Evolutionary conservation across 2,113 vertebrate genomes (phyloP).

Genomic region (Triplophysa rosa): DNA sequence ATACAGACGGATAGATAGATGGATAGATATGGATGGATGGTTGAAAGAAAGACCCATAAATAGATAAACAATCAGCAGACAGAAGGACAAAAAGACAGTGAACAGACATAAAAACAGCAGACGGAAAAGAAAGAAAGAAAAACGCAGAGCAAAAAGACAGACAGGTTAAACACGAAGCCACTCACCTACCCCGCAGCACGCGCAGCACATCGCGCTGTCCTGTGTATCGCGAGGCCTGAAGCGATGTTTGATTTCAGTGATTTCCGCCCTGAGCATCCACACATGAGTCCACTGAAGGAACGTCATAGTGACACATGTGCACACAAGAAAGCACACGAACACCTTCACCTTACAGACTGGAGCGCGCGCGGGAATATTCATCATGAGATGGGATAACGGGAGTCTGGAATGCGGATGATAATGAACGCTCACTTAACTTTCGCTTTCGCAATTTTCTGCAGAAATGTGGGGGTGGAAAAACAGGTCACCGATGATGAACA

Average conservation of each 20-base stretch:
- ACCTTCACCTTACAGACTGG: background rate
- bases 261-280: conserved; percentile 41
- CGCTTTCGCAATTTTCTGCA: conserved; percentile 21
- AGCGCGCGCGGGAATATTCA: background rate
- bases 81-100: too few species aligned
- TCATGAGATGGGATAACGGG: background rate
- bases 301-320: conserved; percentile 42
- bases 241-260: conserved; percentile 38
- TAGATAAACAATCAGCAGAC: too few species aligned
- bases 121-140: too few species aligned
- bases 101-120: too few species aligned
- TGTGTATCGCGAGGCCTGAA: conserved; percentile 1
- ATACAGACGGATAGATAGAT: too few species aligned
- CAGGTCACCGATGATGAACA: background rate
- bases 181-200: conserved; percentile 36
- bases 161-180: background rate
- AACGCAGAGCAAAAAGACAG: too few species aligned
- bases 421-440: conserved; percentile 1
- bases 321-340: conserved; percentile 18
- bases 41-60: too few species aligned
- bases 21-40: too few species aligned
- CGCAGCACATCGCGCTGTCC: conserved; percentile 33
- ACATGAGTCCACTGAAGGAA: conserved; percentile 46
- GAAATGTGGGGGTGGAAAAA: conserved; percentile 5
- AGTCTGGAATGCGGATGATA: background rate